Base-by-base conservation (phyloP, 2,888 invertebrate genomes). In the Physocephala rufipes region DNA sequence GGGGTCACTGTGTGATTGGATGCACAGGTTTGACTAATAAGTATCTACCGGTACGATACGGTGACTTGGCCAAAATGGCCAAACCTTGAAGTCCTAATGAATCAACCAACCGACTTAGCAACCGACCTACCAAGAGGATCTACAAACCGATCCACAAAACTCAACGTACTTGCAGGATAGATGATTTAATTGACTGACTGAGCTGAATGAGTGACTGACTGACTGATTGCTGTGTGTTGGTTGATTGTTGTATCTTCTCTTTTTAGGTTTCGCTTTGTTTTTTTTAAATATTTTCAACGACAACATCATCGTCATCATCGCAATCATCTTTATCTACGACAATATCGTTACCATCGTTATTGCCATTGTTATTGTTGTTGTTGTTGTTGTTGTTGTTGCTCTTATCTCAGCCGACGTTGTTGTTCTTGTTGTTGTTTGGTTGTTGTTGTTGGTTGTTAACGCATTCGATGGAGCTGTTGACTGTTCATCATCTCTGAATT, bases 401-500 rank as follows among this genome's bases (percentile, higher is more conserved):
- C 36, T 65, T 51, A 58, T 58, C 28, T 16, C 43, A 13, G 36
- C 7, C n/a, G n/a, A n/a, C 36, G 58, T 49, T 19, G 51, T 45
- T 62, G 55, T 58, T 49, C 36, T 65, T 51, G 63, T 58, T 53
- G 66, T 21, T 59, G 59, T 58, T 16, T n/a, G n/a, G 64, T 47
- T 64, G 47, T 70, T 26, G 67, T 59, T 47, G 30, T 53, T 71
- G 61, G 61, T 71, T 74, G 73, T 74, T 73, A 73, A 74, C 74
- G 72, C 62, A 72, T 72, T 73, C n/a, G n/a, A n/a, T n/a, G 74
- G 55, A 53, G 26, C 58, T 69, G 69, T 63, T 69, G 68, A 65
- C 61, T 69, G 51, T 24, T 51, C 43, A 67, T n/a, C n/a, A n/a
- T 19, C 61, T 63, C 66, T 61, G 70, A 59, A 28, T 62, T 74